phyloP scores from a whole-genome alignment of 2,797 vertebrate species.

The Picus viridis region DNA sequence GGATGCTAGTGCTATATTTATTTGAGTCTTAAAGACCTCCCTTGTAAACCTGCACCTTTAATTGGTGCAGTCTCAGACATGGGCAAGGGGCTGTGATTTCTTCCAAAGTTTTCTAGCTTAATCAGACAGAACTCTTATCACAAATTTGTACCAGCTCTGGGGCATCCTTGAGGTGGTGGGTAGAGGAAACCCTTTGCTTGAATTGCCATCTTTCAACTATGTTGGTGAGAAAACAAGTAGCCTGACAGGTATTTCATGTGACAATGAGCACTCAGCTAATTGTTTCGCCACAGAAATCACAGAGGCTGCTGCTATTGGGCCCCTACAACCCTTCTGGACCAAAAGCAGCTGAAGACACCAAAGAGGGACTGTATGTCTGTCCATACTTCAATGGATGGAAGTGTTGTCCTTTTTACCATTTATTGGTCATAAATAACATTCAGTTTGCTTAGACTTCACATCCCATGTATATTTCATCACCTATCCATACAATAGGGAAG shows the following conservation, averaged over 20 bases:
- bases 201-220: neutral
- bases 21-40: neutral
- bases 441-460: neutral
- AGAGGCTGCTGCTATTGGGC: neutral
- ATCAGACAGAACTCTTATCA: neutral
- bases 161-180: neutral
- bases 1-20: neutral
- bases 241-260: neutral
- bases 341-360: neutral
- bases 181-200: neutral
- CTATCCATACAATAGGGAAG: neutral
- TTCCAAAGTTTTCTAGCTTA: neutral
- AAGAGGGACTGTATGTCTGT: neutral
- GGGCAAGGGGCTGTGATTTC: no score
- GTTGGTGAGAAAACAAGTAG: neutral
- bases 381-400: neutral
- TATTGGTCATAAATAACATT: neutral
- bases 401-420: neutral
- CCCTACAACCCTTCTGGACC: neutral
- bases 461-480: rapidly evolving
- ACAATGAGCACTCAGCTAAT: neutral
- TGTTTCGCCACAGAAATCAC: neutral
- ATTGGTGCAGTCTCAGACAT: neutral
- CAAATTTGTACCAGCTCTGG: neutral
- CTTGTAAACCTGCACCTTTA: neutral